phyloP scores from a whole-genome alignment of 2,888 invertebrate species.

The Allolobophora icterica region DNA sequence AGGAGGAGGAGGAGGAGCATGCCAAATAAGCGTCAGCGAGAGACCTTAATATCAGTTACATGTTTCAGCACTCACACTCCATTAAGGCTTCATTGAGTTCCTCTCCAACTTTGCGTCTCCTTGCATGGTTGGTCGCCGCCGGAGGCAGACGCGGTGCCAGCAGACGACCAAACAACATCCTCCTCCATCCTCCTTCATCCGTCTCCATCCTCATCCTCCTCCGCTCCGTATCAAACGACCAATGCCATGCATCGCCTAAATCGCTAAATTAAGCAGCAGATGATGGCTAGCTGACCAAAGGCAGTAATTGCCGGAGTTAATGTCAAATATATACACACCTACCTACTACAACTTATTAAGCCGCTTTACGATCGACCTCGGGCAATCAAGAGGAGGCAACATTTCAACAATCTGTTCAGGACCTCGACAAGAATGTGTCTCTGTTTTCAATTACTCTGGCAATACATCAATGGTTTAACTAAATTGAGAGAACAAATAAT shows the following conservation, averaged over 20 bases:
- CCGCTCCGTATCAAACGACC: not conserved
- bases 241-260: not conserved
- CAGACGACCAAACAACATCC: too few species aligned
- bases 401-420: too few species aligned
- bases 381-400: not conserved
- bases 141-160: not conserved
- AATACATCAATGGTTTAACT: not conserved
- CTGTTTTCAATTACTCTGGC: not conserved
- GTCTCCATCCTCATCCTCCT: not conserved
- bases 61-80: slow-evolving; percentile 17
- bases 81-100: not conserved
- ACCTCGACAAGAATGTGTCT: not conserved
- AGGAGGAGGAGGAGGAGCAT: not conserved
- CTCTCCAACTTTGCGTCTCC: not conserved
- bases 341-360: not conserved
- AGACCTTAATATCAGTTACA: slow-evolving; percentile 1
- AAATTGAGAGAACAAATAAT: not conserved
- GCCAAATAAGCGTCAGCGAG: not conserved
- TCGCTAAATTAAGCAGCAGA: not conserved
- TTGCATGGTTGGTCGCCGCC: not conserved
- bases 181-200: not conserved
- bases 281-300: not conserved
- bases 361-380: not conserved
- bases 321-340: too few species aligned
- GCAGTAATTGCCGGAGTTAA: too few species aligned